A percentile compares a stretch with the other conserved stretches of the same genome.
These are phyloP conservation scores for Narcine bancroftii DNA, from an alignment of 2,113 vertebrate species.

Conservation along the genomic window DNA sequence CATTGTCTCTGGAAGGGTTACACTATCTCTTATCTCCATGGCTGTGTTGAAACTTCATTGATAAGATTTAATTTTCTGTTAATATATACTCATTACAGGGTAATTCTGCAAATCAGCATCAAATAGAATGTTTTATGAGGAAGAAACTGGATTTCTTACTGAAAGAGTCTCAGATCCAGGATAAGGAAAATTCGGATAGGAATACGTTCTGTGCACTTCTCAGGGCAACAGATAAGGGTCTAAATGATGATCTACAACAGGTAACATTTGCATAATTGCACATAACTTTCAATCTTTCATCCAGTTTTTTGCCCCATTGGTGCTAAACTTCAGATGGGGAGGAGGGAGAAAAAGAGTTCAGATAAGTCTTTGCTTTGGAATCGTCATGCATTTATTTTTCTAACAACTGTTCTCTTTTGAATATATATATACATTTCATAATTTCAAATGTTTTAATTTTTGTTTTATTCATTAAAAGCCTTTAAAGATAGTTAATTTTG, in stretches of 20 bases:
- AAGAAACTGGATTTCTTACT: slow-evolving; percentile 89
- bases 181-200: slow-evolving; percentile 90
- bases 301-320: neutral
- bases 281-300: neutral
- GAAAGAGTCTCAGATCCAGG: slow-evolving; percentile 86
- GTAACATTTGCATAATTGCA: slow-evolving; percentile 49
- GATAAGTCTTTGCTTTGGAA: too few relatives aligned
- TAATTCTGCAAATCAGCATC: slow-evolving; percentile 73
- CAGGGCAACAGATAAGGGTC: slow-evolving; percentile 81
- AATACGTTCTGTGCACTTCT: slow-evolving; percentile 87
- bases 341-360: neutral
- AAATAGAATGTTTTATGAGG: slow-evolving; percentile 87
- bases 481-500: neutral
- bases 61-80: neutral
- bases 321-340: neutral
- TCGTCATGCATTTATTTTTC: neutral
- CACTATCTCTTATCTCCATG: neutral
- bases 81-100: slow-evolving; percentile 52
- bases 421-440: too few relatives aligned
- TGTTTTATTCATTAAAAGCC: too few relatives aligned
- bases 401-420: neutral
- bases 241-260: slow-evolving; percentile 82
- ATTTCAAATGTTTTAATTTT: neutral
- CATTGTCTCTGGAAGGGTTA: neutral
- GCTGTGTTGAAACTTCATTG: neutral